phyloP scores from a whole-genome alignment of 2,888 invertebrate genomes.

The Papilio gigon region DNA sequence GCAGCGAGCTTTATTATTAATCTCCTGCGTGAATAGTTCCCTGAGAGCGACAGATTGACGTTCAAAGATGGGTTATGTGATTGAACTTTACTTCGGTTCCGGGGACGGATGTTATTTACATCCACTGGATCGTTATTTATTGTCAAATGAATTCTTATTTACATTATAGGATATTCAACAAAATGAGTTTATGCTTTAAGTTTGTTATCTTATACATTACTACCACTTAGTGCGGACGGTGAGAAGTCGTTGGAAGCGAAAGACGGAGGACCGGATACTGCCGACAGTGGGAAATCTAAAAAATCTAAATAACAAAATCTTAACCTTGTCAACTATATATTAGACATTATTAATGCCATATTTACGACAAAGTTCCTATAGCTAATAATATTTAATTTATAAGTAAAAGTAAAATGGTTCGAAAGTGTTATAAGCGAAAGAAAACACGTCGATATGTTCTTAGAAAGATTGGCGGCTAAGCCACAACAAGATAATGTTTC shows the following conservation, averaged over 20 bases:
- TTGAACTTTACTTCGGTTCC: neutral
- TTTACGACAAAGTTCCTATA: neutral
- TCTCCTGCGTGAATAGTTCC: neutral
- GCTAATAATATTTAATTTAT: neutral
- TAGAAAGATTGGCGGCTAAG: conserved; percentile 9
- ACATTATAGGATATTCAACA: too few species aligned
- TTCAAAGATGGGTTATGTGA: conserved; percentile 9
- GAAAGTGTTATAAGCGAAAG: conserved; percentile 1
- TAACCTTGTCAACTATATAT: too few species aligned
- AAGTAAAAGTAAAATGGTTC: neutral
- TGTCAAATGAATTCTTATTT: neutral
- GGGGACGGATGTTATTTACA: neutral
- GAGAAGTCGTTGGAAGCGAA: too few species aligned
- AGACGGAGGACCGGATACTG: too few species aligned
- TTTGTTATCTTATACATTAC: too few species aligned
- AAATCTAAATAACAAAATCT: too few species aligned
- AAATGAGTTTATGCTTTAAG: too few species aligned
- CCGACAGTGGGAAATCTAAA: too few species aligned
- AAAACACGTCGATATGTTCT: conserved; percentile 7
- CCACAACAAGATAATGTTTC: conserved; percentile 15
- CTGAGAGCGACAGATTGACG: neutral
- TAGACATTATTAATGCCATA: too few species aligned
- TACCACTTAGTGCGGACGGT: too few species aligned
- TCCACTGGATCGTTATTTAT: neutral
- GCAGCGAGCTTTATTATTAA: conserved; percentile 6